Conservation (phyloP, 2,113 vertebrate species). For the Apteryx mantelli region DNA sequence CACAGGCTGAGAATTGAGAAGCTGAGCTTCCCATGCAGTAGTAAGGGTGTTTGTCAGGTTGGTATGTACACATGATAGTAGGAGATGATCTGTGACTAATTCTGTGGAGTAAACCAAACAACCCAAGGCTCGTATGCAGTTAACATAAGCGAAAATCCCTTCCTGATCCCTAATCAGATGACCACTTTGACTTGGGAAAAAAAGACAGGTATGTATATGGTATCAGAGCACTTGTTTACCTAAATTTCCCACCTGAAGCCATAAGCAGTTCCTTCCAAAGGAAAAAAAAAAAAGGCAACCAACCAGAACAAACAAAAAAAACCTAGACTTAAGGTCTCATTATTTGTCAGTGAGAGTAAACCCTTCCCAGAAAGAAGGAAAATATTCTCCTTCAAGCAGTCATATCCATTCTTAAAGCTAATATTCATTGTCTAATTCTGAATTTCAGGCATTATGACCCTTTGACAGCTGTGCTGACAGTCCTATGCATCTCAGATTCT, state of each 20-base stretch:
- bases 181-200: not conserved
- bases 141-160: not conserved
- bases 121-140: not conserved
- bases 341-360: not conserved
- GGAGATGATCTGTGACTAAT: not conserved
- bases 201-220: not conserved
- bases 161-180: not conserved
- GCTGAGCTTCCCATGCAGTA: not conserved
- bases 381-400: not conserved
- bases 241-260: not conserved
- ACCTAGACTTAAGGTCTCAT: not conserved
- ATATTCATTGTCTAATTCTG: not conserved
- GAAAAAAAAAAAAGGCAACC: not conserved
- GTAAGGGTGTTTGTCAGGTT: not conserved
- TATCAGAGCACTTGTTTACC: not conserved
- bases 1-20: not conserved
- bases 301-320: not conserved
- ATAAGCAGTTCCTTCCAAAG: not conserved
- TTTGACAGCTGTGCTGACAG: not conserved
- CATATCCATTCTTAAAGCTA: not conserved
- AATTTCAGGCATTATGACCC: not conserved
- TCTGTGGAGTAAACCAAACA: not conserved
- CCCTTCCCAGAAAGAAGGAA: not conserved
- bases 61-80: not conserved
- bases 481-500: not conserved